Evolutionary conservation across 2,113 vertebrate species (phyloP).

Genomic region (Herpailurus yagouaroundi): DNA sequence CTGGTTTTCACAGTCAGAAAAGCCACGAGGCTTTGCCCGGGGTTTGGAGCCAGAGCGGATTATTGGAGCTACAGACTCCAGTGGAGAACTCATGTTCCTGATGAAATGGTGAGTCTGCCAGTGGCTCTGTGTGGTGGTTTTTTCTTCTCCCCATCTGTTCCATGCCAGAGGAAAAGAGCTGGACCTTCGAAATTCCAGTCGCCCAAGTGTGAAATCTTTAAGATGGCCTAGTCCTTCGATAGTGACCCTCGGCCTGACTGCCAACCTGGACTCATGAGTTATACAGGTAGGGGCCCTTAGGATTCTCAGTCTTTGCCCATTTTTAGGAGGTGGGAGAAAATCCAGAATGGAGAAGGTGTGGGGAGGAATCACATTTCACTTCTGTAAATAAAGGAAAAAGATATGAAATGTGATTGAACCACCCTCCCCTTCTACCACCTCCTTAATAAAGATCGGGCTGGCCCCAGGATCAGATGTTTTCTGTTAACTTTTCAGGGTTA

Average conservation of each 20-base stretch:
- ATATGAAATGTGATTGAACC: slow-evolving; percentile 57
- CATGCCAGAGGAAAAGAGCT: slow-evolving; percentile 82
- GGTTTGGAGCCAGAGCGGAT: slow-evolving; percentile 97
- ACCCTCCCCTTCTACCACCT: slow-evolving; percentile 41
- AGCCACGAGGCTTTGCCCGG: slow-evolving; percentile 95
- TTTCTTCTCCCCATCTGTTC: slow-evolving; percentile 72
- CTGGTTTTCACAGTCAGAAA: slow-evolving; percentile 91
- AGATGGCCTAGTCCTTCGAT: slow-evolving; percentile 78
- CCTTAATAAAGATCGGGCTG: slow-evolving; percentile 44
- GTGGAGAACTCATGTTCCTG: slow-evolving; percentile 99
- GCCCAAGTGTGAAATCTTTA: slow-evolving; percentile 81
- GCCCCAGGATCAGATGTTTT: slow-evolving; percentile 31
- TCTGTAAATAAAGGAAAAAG: background rate
- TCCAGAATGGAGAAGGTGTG: background rate
- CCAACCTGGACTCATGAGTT: slow-evolving; percentile 75
- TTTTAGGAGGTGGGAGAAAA: slow-evolving; percentile 69
- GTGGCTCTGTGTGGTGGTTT: slow-evolving; percentile 28
- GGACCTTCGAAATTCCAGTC: slow-evolving; percentile 77
- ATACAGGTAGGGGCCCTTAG: slow-evolving; percentile 81
- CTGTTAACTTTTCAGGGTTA: background rate
- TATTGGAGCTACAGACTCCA: slow-evolving; percentile 99
- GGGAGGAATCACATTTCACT: slow-evolving; percentile 61
- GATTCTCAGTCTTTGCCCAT: slow-evolving; percentile 67
- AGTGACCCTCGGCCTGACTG: slow-evolving; percentile 78
- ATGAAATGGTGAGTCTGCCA: slow-evolving; percentile 96